Evolutionary conservation across 2,113 vertebrate species (phyloP).

Genomic region (Columbina picui): DNA sequence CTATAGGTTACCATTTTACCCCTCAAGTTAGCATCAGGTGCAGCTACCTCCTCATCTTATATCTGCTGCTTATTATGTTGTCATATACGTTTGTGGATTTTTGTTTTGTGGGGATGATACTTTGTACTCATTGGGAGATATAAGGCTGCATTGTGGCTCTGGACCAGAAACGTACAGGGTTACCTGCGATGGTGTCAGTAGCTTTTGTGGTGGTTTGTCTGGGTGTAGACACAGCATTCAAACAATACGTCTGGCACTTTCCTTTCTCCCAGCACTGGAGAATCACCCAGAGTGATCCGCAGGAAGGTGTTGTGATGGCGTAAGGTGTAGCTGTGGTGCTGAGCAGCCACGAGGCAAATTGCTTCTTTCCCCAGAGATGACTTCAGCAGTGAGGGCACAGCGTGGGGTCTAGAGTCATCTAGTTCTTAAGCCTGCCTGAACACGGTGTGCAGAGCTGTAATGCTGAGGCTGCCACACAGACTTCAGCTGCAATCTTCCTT

Average conservation of each 20-base stretch:
- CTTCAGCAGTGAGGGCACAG: background rate
- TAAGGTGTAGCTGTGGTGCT: background rate
- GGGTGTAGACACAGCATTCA: background rate
- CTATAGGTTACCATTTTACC: background rate
- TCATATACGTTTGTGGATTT: background rate
- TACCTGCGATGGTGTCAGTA: no score
- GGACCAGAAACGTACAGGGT: background rate
- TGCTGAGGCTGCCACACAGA: background rate
- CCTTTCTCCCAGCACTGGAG: background rate
- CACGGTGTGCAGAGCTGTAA: background rate
- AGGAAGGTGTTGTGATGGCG: background rate
- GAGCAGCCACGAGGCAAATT: background rate
- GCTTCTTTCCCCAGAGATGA: background rate
- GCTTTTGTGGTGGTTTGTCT: background rate
- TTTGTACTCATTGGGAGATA: background rate
- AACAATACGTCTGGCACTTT: background rate
- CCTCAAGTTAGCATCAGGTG: background rate
- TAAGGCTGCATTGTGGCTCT: background rate
- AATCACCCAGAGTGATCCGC: background rate
- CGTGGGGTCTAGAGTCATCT: background rate
- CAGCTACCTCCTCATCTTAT: background rate
- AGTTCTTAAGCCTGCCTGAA: background rate
- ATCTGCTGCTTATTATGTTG: background rate
- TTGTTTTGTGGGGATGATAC: background rate
- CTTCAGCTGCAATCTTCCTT: background rate